These are phyloP conservation scores for Pantherophis guttatus DNA, from an alignment of 2,113 vertebrate species.

Conservation along the genomic window DNA sequence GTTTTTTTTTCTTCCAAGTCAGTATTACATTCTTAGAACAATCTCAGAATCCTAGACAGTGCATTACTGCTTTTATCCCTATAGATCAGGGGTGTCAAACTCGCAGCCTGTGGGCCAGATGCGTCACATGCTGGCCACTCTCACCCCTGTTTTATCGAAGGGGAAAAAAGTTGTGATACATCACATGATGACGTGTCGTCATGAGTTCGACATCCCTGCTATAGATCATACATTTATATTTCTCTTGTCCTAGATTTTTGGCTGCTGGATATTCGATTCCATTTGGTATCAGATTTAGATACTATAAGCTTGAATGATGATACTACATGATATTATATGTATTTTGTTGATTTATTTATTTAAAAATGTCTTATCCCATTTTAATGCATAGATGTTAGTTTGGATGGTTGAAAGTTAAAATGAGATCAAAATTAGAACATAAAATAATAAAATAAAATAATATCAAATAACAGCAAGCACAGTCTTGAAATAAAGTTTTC, in stretches of 20 bases:
- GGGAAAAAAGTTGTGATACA: too few species aligned
- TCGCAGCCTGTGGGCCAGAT: too few species aligned
- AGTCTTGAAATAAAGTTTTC: not conserved
- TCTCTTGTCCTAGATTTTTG: not conserved
- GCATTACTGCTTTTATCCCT: not conserved
- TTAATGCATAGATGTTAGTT: not conserved
- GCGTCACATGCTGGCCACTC: too few species aligned
- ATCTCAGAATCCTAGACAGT: not conserved
- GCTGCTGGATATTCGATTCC: not conserved
- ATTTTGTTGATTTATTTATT: too few species aligned
- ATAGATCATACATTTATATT: not conserved
- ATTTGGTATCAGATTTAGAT: not conserved
- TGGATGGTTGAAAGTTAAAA: not conserved
- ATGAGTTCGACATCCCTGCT: too few species aligned
- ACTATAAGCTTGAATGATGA: not conserved
- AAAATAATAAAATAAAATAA: not conserved
- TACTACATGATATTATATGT: too few species aligned
- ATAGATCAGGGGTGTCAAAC: not conserved
- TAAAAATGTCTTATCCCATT: not conserved
- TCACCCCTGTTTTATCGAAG: too few species aligned
- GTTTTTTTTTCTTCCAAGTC: not conserved
- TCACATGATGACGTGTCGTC: too few species aligned
- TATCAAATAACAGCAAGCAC: not conserved
- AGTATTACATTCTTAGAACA: not conserved
- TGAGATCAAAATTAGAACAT: not conserved